Evolutionary conservation across 2,113 vertebrate genomes (phyloP).

Genomic region (Rhabdomys dilectus): DNA sequence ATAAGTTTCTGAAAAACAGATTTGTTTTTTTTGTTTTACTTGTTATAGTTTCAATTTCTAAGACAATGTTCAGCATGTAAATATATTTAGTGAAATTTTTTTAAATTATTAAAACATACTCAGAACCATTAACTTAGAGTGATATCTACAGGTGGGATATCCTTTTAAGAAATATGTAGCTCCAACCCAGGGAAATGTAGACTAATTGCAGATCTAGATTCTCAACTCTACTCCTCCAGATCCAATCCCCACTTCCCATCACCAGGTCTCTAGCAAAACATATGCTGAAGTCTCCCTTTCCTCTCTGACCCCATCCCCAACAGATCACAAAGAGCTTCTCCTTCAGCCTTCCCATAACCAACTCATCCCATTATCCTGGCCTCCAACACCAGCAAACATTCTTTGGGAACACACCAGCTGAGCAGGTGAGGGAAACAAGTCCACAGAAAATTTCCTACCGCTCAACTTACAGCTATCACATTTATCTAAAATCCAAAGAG

Average conservation of each 20-base stretch:
- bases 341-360: neutral
- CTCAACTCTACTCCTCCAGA: neutral
- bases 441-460: neutral
- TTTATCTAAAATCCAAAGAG: neutral
- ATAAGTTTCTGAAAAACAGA: neutral
- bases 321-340: neutral
- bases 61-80: neutral
- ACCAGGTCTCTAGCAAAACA: neutral
- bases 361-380: neutral
- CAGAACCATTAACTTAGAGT: neutral
- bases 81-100: neutral
- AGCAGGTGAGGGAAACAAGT: neutral
- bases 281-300: neutral
- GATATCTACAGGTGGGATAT: neutral
- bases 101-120: neutral
- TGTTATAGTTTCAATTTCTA: neutral
- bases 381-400: neutral
- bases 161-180: neutral
- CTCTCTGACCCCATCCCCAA: neutral
- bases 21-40: neutral
- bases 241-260: neutral
- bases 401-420: neutral
- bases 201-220: neutral
- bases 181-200: neutral
- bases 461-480: neutral